A percentile compares a stretch with the other conserved stretches of the same genome.
phyloP scores from a whole-genome alignment of 1,140 invertebrate species.

The Lasaia peninsularis region DNA sequence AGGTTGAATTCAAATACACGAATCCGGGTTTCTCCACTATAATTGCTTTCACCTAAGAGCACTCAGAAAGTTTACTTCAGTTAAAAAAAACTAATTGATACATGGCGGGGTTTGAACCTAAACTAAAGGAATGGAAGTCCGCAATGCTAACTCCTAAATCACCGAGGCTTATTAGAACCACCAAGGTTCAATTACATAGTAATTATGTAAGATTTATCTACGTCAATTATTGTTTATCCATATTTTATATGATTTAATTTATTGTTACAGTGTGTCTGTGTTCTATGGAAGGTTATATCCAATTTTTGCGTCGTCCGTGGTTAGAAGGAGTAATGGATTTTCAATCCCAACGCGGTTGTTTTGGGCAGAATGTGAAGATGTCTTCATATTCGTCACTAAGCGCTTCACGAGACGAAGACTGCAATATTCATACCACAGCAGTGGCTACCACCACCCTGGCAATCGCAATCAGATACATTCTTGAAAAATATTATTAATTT shows the following conservation, averaged over 20 bases:
- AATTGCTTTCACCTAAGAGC: too few species aligned
- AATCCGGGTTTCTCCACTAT: too few species aligned
- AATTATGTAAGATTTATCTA: too few species aligned
- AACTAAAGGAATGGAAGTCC: too few species aligned
- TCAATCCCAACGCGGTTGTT: constrained; percentile 43
- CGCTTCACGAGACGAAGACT: constrained; percentile 14
- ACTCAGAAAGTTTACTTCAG: too few species aligned
- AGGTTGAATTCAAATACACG: too few species aligned
- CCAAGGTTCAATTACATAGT: too few species aligned
- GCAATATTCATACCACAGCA: constrained; percentile 37
- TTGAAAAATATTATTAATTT: constrained; percentile 30
- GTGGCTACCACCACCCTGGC: constrained; percentile 32
- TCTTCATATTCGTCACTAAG: not conserved
- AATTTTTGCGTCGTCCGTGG: constrained; percentile 42
- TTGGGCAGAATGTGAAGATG: constrained; percentile 17
- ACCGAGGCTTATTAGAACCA: too few species aligned
- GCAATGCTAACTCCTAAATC: too few species aligned
- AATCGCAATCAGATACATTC: constrained; percentile 38
- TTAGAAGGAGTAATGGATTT: constrained; percentile 28
- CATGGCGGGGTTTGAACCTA: too few species aligned
- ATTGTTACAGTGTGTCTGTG: constrained; percentile 41
- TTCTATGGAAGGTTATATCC: constrained; percentile 32
- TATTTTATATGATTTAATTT: not conserved
- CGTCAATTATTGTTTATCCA: too few species aligned
- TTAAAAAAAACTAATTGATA: too few species aligned